Evolutionary conservation across 37 sponge, comb jelly and placozoan genomes (phyloP).

Genomic region (Agelas oroides): DNA sequence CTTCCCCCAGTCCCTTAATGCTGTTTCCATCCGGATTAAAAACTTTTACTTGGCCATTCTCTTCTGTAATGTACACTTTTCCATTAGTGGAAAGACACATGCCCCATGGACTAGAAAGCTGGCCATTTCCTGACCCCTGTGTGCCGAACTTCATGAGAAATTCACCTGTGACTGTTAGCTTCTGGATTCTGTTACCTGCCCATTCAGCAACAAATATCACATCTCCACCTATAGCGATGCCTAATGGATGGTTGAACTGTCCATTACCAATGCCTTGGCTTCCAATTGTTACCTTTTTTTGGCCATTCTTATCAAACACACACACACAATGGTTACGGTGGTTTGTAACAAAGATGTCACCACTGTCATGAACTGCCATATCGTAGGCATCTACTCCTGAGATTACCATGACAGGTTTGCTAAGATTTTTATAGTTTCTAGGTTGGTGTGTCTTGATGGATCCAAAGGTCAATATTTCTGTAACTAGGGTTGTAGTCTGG

Average conservation of each 20-base stretch:
- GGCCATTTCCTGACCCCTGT: constrained; percentile 34
- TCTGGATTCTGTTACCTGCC: constrained; percentile 30
- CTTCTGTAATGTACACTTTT: constrained; percentile 24
- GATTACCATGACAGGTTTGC: too few relatives aligned
- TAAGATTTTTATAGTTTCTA: too few relatives aligned
- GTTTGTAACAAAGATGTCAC: too few relatives aligned
- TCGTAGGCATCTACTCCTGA: too few relatives aligned
- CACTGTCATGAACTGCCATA: too few relatives aligned
- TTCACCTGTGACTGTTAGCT: constrained; percentile 17
- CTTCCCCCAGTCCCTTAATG: too few relatives aligned
- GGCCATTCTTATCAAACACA: too few relatives aligned
- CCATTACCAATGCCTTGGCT: constrained; percentile 38
- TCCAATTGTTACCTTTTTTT: too few relatives aligned
- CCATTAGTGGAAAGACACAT: constrained; percentile 33
- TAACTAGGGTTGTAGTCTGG: too few relatives aligned
- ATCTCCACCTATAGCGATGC: constrained; percentile 41
- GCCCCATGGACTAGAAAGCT: constrained; percentile 31
- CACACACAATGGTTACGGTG: too few relatives aligned
- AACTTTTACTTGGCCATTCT: constrained; percentile 29
- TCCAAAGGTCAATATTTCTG: too few relatives aligned
- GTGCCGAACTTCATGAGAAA: constrained; percentile 40
- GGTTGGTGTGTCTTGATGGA: background rate
- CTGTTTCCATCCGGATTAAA: constrained; percentile 39
- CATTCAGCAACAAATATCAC: constrained; percentile 47
- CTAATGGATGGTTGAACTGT: constrained; percentile 32